These are phyloP conservation scores for Nyctibius grandis DNA, from an alignment of 2,797 vertebrate species.

Conservation along the genomic window DNA sequence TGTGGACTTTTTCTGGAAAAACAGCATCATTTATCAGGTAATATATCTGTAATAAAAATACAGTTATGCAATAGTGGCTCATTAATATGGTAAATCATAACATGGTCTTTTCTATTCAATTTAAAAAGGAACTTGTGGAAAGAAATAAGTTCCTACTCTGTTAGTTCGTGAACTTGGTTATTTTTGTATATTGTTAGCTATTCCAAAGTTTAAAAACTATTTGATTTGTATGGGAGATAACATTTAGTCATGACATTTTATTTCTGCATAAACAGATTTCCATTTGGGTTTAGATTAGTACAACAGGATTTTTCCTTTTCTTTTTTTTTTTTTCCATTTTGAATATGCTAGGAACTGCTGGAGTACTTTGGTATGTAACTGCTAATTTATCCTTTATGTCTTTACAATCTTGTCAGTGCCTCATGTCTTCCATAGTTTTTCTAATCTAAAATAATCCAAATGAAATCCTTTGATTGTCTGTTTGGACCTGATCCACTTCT, in stretches of 20 bases:
- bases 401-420: constrained; percentile 88
- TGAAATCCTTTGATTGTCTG: constrained; percentile 99
- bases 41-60: constrained; percentile 78
- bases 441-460: constrained; percentile 97
- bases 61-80: constrained; percentile 74
- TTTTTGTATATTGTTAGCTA: not conserved
- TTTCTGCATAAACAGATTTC: constrained; percentile 70
- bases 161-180: constrained; percentile 25
- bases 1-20: constrained; percentile 60
- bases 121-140: constrained; percentile 64
- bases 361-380: constrained; percentile 81
- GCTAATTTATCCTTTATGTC: constrained; percentile 89
- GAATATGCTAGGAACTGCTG: constrained; percentile 29
- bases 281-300: constrained; percentile 65
- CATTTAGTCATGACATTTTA: constrained; percentile 66
- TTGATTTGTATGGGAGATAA: constrained; percentile 67
- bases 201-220: constrained; percentile 63
- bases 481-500: constrained; percentile 95
- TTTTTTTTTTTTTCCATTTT: not conserved
- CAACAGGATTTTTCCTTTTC: constrained; percentile 33
- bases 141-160: constrained; percentile 57
- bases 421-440: constrained; percentile 86
- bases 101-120: constrained; percentile 67
- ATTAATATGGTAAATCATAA: constrained; percentile 76
- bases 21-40: constrained; percentile 71